Percentiles rank a stretch among this genome's conserved stretches.
phyloP scores from a whole-genome alignment of 2,888 invertebrate genomes.

The Diachrysia chrysitis region DNA sequence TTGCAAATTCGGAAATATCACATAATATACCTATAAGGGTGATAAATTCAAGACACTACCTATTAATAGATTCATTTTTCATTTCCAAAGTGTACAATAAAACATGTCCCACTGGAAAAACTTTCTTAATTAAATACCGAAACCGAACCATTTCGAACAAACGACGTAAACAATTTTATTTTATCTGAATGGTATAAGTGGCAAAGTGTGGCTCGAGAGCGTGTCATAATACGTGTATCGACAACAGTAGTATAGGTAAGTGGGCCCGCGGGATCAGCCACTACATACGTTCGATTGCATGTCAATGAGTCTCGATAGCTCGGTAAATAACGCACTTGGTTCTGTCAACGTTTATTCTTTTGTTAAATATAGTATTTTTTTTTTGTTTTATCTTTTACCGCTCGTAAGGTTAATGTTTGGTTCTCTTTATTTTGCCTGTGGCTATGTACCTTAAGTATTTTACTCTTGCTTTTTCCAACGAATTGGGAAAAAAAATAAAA shows the following conservation, averaged over 20 bases:
- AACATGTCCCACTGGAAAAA: no score
- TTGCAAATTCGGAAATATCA: no score
- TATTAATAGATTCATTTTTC: no score
- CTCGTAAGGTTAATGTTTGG: not conserved
- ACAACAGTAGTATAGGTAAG: constrained; percentile 39
- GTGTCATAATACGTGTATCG: constrained; percentile 37
- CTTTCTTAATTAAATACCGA: no score
- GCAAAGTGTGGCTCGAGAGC: constrained; percentile 19
- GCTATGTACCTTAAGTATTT: no score
- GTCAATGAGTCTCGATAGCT: constrained; percentile 56
- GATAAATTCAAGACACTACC: no score
- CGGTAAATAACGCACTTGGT: constrained; percentile 54
- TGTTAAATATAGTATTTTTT: constrained; percentile 12
- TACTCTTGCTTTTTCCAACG: no score
- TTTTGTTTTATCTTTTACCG: not conserved
- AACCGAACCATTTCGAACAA: not conserved
- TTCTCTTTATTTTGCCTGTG: no score
- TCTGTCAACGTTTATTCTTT: constrained; percentile 36
- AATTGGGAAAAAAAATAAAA: no score
- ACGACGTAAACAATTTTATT: constrained; percentile 30
- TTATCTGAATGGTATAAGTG: constrained; percentile 37
- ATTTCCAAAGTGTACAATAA: no score
- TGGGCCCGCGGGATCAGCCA: constrained; percentile 51
- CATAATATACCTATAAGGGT: no score
- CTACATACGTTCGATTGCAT: constrained; percentile 54